Evolutionary conservation across 2,888 invertebrate genomes (phyloP), one percentile per base, ranked within the genome.

Genomic region (Spicauda simplicius): DNA sequence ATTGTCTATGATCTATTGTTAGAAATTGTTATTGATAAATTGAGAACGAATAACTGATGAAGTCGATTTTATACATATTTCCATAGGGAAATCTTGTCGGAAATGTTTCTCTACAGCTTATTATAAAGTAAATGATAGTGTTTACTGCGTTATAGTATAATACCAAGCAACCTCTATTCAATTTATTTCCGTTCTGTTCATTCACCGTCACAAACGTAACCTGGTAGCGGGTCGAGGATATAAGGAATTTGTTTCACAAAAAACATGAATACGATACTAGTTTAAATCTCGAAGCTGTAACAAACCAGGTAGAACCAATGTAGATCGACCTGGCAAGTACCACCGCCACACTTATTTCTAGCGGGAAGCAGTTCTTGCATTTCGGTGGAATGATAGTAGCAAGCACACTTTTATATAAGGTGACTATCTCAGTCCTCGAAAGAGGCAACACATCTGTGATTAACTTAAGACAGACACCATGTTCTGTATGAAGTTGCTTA

Each of bases 11-110:
- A 45, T 45, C 14, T 45, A 60, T 52, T 60, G 52, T 52, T 60
- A n/a, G n/a, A n/a, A n/a, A 4, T 25, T 25, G 25, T 25, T 25
- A n/a, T 25, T 25, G 25, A n/a, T n/a, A n/a, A n/a, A n/a, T 7
- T 14, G 48, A 14, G 11, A 52, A 52, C 52, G 33, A 52, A 33
- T 60, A 60, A 60, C 30, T 19, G 52, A 52, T n/a, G 11, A 48
- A 50, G 52, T 52, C 60, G 52, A 19, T 60, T 20, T 58, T 58
- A 48, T 60, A 52, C 33, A 33, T 60, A 60, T 50, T 52, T 60
- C 52, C 25, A 33, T 30, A 33, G 60, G 60, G 60, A 52, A 19
- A 48, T 33, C 33, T 52, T 60, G 18, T 11, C 30, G 50, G 19
- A 60, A 60, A 30, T 25, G 25, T 59, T 59, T 50, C 16, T 30